phyloP scores from a whole-genome alignment of 2,888 invertebrate species.

The Argyresthia goedartella region DNA sequence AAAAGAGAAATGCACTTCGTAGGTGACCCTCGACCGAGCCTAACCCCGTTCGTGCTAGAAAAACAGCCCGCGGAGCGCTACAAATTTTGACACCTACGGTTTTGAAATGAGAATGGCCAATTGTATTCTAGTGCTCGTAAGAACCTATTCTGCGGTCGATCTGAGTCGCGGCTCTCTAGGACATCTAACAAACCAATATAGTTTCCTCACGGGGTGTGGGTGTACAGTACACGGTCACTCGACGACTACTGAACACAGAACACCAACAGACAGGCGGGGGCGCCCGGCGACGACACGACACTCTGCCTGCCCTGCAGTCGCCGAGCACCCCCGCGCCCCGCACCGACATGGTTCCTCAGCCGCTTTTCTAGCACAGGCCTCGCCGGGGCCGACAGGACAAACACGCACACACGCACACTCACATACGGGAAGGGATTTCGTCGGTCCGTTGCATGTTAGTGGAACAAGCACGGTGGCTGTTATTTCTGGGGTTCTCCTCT shows the following conservation, averaged over 20 bases:
- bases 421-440: conserved; percentile 42
- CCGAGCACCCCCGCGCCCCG: conserved; percentile 22
- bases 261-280: conserved; percentile 45
- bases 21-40: conserved; percentile 40
- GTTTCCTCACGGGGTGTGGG: conserved; percentile 59
- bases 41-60: conserved; percentile 76
- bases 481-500: conserved; percentile 4
- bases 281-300: conserved; percentile 18
- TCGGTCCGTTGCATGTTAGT: conserved; percentile 19
- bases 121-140: conserved; percentile 60
- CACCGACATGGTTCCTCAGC: conserved; percentile 30
- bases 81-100: conserved; percentile 43
- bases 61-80: conserved; percentile 74
- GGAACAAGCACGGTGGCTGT: conserved; percentile 10
- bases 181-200: conserved; percentile 69
- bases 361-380: conserved; percentile 69
- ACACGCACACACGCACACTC: conserved; percentile 61
- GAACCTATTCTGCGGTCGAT: conserved; percentile 70
- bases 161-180: conserved; percentile 56
- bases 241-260: conserved; percentile 68
- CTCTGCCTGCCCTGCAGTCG: conserved; percentile 6
- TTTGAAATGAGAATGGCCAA: conserved; percentile 62
- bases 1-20: conserved; percentile 65
- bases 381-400: conserved; percentile 32
- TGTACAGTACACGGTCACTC: conserved; percentile 60